Conservation (phyloP, 1,140 invertebrate species). For the Protaetia brevitarsis region DNA sequence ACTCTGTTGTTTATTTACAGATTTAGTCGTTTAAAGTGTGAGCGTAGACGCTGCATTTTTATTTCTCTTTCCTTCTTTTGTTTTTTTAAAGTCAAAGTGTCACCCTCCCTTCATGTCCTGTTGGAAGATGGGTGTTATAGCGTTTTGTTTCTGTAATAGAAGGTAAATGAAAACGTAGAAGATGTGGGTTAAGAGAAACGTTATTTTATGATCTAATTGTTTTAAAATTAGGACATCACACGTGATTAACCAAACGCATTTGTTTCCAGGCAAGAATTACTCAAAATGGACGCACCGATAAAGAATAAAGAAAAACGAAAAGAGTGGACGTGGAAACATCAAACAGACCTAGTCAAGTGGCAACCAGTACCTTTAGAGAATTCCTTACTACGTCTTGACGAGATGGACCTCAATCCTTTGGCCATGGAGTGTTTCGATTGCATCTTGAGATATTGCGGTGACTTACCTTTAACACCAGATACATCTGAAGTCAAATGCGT, state of each 20-base stretch:
- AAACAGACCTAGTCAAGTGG: conserved; percentile 95
- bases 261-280: conserved; percentile 74
- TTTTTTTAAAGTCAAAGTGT: too few species aligned
- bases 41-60: too few species aligned
- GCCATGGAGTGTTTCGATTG: conserved; percentile 92
- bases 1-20: too few species aligned
- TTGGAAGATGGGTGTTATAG: not conserved
- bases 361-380: conserved; percentile 77
- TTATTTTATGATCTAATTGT: not conserved
- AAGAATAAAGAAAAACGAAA: conserved; percentile 56
- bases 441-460: conserved; percentile 94
- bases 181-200: too few species aligned
- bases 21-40: too few species aligned
- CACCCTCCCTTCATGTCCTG: not conserved
- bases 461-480: conserved; percentile 70
- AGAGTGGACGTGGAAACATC: conserved; percentile 90
- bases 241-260: too few species aligned
- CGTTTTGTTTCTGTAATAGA: not conserved
- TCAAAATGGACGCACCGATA: conserved; percentile 75
- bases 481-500: conserved; percentile 93
- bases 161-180: too few species aligned
- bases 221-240: too few species aligned
- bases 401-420: conserved; percentile 75
- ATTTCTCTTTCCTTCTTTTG: too few species aligned
- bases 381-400: conserved; percentile 80